Evolutionary conservation across 2,888 invertebrate genomes (phyloP), one percentile per base, ranked within the genome.

Genomic region (Drosophila incognita): DNA sequence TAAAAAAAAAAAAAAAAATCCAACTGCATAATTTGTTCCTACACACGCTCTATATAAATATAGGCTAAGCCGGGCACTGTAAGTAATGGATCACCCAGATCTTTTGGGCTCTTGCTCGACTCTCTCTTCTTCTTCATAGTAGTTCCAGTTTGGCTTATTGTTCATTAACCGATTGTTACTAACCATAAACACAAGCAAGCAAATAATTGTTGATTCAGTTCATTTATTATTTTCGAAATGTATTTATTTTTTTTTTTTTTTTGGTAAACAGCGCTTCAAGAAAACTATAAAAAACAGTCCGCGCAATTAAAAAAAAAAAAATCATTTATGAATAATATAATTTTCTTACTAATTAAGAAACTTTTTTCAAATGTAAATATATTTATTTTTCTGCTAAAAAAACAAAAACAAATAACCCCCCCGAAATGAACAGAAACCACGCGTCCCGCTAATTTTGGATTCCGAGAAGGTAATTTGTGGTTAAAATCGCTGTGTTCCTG

Each of bases 41-140:
- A 80, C 79, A 85, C 75, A 81, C 81, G 79, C 85, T 85, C 89
- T 86, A 79, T 77, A 38, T 54, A 54, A 38, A 76, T 64, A 64
- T 80, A 78, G 95, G 95, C 95, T 89, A 95, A 95, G 92, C 94
- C 94, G 81, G 94, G 94, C 92, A 94, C 94, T 94, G 95, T 95
- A 94, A 95, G 95, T 95, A 94, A 90, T 81, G 85, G 81, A 71
- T 79, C 74, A 76, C 63, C 76, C 79, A 86, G 79, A 67, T 65
- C 33, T 74, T 76, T 76, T 76, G 76, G 75, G 82, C 76, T 68
- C 31, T 71, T 66, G 48, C 69, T 42, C 42, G 29, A 31, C 31
- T 29, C n/a, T 40, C 15, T 57, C 15, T 68, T 49, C 60, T 54
- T 51, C 51, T 53, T 79, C 61, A 74, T 83, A 81, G 83, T 71